Percentiles rank a stretch among this genome's conserved stretches.
These are phyloP conservation scores for Drosophila carrolli DNA, from an alignment of 1,140 invertebrate genomes.

Conservation along the genomic window DNA sequence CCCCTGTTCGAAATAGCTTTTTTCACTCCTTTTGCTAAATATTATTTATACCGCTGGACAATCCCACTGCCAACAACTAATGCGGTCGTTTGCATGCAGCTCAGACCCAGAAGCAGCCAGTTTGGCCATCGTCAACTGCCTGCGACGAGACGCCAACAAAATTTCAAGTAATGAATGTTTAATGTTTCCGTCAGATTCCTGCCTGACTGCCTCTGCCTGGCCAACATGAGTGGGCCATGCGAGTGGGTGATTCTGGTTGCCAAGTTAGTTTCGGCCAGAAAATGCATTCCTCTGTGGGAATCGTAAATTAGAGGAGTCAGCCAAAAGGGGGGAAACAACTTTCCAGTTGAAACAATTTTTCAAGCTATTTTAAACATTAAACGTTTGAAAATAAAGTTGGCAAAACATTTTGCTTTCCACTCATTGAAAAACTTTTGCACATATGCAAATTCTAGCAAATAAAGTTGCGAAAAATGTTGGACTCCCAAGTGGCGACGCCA, in stretches of 20 bases:
- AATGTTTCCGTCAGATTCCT: slow-evolving; percentile 70
- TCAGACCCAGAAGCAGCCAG: slow-evolving; percentile 3
- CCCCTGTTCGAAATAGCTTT: too few relatives aligned
- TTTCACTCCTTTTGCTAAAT: not conserved
- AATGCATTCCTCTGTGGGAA: slow-evolving; percentile 22
- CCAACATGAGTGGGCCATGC: slow-evolving; percentile 22
- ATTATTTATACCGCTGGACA: slow-evolving; percentile 30
- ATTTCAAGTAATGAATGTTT: slow-evolving; percentile 79
- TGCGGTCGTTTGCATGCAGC: slow-evolving; percentile 72
- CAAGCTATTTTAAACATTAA: slow-evolving; percentile 15
- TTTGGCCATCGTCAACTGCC: slow-evolving; percentile 49
- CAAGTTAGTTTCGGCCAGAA: slow-evolving; percentile 10
- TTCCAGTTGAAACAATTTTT: not conserved
- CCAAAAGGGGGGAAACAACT: not conserved
- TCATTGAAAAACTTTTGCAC: slow-evolving; percentile 32
- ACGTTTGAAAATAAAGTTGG: slow-evolving; percentile 21
- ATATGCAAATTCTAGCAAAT: slow-evolving; percentile 34
- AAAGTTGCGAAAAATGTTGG: slow-evolving; percentile 29
- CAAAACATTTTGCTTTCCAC: slow-evolving; percentile 17
- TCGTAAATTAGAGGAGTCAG: slow-evolving; percentile 23
- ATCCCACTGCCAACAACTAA: slow-evolving; percentile 35
- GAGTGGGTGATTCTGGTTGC: slow-evolving; percentile 21
- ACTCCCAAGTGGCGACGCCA: slow-evolving; percentile 16
- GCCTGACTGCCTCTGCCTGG: not conserved
- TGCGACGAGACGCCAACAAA: slow-evolving; percentile 54